Evolutionary conservation across 1,140 invertebrate genomes (phyloP), one percentile per base, ranked within the genome.

Genomic region (Caerostris darwini): DNA sequence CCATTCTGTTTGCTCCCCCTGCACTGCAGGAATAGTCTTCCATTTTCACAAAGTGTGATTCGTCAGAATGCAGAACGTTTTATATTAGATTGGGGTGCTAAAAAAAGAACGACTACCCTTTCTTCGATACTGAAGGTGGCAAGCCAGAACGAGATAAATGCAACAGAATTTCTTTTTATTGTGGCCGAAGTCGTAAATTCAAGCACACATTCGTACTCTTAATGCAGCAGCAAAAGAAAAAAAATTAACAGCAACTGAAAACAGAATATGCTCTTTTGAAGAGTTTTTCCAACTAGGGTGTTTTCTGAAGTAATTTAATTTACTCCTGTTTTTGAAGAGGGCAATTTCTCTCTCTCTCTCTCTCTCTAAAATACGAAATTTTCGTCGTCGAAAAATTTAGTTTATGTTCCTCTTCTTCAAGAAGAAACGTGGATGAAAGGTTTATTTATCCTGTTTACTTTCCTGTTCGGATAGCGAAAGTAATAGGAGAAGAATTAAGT

Each of bases 261-360:
- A 34, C 34, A 34, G 34, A 50, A 50, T 3, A 50, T 4, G 6
- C n/a, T 19, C 10, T 71, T 71, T 71, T 71, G 34, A 71, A 19
- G 7, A 19, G 69, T 71, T 71, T 71, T 71, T 34, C 69, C 3
- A 19, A 19, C 19, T 4, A 34, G 69, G 69, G 3, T 71, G 71
- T 77, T 77, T 77, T 77, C 71, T 77, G 10, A 77, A 5, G 71
- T 77, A 77, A 77, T 77, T 77, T 53, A 12, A 50, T 53, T 50
- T 77, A 53, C 34, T 10, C 34, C 34, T n/a, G 34, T 34, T 12
- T 7, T 50, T 77, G 71, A 77, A 77, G 53, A 53, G 71, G 53
- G 8, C 0, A 12, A 50, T 12, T 34, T 34, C 0, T n/a, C n/a
- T n/a, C n/a, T n/a, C n/a, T n/a, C n/a, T n/a, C n/a, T n/a, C n/a